Conservation (phyloP, 2,888 invertebrate species). For the Mythimna pallens region DNA sequence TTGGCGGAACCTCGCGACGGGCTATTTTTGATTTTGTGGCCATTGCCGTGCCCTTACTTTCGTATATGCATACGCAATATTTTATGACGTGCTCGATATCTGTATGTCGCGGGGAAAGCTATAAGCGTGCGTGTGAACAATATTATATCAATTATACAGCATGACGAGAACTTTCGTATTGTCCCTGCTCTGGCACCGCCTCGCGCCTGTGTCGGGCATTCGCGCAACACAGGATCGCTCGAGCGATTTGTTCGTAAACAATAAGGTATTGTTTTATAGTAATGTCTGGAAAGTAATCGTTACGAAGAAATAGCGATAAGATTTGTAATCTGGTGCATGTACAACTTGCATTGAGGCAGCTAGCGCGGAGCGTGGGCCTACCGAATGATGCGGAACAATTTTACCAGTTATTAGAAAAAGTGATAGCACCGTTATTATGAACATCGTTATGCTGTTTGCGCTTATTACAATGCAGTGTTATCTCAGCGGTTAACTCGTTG, state of each 20-base stretch:
- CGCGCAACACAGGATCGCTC: slow-evolving; percentile 65
- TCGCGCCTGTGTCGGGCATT: slow-evolving; percentile 43
- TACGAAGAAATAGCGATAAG: slow-evolving; percentile 78
- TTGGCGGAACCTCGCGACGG: slow-evolving; percentile 79
- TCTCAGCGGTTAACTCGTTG: slow-evolving; percentile 31
- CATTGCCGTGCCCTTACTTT: slow-evolving; percentile 81
- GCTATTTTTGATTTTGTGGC: slow-evolving; percentile 83
- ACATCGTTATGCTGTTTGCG: slow-evolving; percentile 37
- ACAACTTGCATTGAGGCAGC: slow-evolving; percentile 61
- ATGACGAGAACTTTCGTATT: slow-evolving; percentile 69
- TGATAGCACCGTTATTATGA: slow-evolving; percentile 59
- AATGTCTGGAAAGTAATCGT: slow-evolving; percentile 76
- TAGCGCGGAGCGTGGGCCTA: slow-evolving; percentile 47
- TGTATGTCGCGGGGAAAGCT: slow-evolving; percentile 65
- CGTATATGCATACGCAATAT: slow-evolving; percentile 58
- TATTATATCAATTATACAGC: slow-evolving; percentile 68
- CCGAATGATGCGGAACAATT: slow-evolving; percentile 63
- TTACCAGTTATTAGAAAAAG: slow-evolving; percentile 60
- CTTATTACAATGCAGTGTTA: slow-evolving; percentile 32
- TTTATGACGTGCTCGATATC: slow-evolving; percentile 59
- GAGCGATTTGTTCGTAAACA: slow-evolving; percentile 73
- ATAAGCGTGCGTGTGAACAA: slow-evolving; percentile 65
- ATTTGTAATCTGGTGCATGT: slow-evolving; percentile 75
- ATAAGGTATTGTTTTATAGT: slow-evolving; percentile 80
- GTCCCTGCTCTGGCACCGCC: slow-evolving; percentile 55